These are phyloP conservation scores for Gonioctena quinquepunctata DNA, from an alignment of 1,140 invertebrate species.

Conservation along the genomic window DNA sequence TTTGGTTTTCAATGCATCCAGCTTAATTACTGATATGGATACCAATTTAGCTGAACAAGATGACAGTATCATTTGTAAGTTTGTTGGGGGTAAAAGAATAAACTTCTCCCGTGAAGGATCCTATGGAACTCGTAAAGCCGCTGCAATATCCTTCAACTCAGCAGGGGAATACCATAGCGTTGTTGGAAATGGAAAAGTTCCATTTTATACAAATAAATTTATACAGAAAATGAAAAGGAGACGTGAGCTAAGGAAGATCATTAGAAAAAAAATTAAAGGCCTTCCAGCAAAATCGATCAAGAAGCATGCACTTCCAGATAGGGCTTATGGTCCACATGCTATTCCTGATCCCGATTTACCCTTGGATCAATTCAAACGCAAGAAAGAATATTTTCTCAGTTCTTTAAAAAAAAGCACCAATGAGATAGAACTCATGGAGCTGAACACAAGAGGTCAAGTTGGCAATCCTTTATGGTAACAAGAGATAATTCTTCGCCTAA, in stretches of 20 bases:
- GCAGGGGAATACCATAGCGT: background rate
- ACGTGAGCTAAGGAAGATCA: background rate
- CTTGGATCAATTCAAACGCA: background rate
- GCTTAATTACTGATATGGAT: background rate
- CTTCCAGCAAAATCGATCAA: background rate
- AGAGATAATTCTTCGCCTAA: conserved; percentile 43
- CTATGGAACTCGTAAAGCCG: background rate
- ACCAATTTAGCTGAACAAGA: background rate
- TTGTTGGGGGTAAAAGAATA: background rate
- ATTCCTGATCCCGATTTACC: no score
- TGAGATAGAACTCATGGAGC: no score
- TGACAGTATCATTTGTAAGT: background rate
- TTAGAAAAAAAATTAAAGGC: background rate
- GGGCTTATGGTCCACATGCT: no score
- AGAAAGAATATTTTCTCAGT: background rate
- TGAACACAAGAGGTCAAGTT: conserved; percentile 27
- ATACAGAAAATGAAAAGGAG: background rate
- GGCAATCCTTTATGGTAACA: conserved; percentile 40
- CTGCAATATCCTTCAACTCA: background rate
- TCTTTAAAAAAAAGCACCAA: background rate
- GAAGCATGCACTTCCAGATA: no score
- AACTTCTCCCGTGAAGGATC: background rate
- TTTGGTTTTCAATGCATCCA: background rate
- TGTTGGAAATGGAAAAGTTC: background rate
- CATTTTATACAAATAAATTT: background rate